Conservation (phyloP, 2,113 vertebrate species). For the Alligator sinensis region DNA sequence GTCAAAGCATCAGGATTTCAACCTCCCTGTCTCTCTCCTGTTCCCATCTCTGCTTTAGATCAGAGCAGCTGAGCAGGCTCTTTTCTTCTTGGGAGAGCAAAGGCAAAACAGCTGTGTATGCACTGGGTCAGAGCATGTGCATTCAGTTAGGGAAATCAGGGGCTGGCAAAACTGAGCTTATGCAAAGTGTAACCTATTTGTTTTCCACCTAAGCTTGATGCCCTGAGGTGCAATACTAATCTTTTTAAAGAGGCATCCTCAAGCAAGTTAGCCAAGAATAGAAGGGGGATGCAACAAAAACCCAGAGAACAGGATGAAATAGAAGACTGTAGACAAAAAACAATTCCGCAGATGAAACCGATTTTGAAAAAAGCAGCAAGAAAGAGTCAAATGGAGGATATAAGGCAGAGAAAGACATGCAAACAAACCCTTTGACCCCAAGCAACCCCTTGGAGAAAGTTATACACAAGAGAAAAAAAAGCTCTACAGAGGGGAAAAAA, state of each 20-base stretch:
- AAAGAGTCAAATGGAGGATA: not conserved
- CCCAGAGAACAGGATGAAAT: conserved; percentile 31
- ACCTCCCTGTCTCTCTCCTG: not conserved
- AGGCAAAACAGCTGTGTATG: conserved; percentile 48
- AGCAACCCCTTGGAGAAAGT: not conserved
- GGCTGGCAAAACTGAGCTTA: not conserved
- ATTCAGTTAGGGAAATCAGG: conserved; percentile 18
- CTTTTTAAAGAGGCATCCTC: not conserved
- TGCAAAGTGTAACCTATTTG: not conserved
- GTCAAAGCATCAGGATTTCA: conserved; percentile 3
- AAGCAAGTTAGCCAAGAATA: not conserved
- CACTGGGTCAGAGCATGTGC: conserved; percentile 50
- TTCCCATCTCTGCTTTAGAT: not conserved
- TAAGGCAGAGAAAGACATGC: not conserved
- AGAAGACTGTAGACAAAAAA: not conserved
- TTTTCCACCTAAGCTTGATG: no score
- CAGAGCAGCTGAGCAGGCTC: conserved; percentile 15
- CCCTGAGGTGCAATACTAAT: not conserved
- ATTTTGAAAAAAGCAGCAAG: not conserved
- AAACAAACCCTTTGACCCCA: not conserved
- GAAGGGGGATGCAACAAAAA: not conserved
- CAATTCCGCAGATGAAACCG: not conserved
- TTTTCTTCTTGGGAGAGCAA: conserved; percentile 49
- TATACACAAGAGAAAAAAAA: not conserved
- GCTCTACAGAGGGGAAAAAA: not conserved